Percentiles rank a stretch among this genome's conserved stretches.
These are phyloP conservation scores for Aegotheles bennettii DNA, from an alignment of 2,113 vertebrate species.

Conservation along the genomic window DNA sequence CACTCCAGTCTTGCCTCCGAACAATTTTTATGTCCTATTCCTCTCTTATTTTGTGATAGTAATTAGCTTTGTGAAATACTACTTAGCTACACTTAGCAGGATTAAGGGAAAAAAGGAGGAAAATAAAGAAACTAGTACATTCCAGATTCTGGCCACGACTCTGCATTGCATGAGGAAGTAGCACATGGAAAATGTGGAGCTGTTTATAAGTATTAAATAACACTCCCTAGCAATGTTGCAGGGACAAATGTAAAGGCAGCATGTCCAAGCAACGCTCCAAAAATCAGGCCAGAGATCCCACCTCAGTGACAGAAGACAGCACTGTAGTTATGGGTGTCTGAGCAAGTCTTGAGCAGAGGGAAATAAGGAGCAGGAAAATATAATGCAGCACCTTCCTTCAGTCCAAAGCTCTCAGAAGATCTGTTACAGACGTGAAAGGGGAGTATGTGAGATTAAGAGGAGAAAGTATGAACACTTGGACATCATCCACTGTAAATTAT, in stretches of 20 bases:
- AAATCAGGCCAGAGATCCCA: neutral
- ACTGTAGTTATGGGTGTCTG: neutral
- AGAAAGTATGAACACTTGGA: neutral
- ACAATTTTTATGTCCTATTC: neutral
- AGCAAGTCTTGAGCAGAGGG: neutral
- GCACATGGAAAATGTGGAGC: neutral
- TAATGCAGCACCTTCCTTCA: neutral
- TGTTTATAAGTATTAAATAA: conserved; percentile 11
- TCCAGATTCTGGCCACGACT: neutral
- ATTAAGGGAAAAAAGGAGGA: neutral
- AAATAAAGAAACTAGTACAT: neutral
- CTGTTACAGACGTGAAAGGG: neutral
- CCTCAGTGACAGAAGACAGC: neutral
- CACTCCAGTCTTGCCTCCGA: neutral
- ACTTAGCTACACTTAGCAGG: neutral
- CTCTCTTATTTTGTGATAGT: neutral
- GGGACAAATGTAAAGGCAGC: neutral
- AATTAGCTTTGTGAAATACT: neutral
- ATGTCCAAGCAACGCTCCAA: neutral
- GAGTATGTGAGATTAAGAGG: neutral
- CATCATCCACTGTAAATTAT: neutral
- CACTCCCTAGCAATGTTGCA: neutral
- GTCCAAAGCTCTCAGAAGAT: neutral
- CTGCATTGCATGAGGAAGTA: neutral
- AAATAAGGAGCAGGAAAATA: neutral